Conservation (phyloP, 2,113 vertebrate species). For the Zingel zingel region DNA sequence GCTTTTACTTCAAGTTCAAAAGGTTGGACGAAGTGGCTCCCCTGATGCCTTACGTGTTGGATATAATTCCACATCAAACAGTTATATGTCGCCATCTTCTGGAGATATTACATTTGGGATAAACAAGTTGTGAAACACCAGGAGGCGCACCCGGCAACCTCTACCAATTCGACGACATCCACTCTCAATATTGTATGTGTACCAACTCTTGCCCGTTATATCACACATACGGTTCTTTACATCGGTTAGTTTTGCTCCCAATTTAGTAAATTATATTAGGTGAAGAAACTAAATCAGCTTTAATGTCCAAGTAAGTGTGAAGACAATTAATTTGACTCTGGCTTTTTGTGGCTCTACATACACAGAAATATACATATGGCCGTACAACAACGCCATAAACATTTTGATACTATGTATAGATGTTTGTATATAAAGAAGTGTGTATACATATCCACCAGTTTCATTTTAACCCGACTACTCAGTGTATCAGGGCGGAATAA, state of each 20-base stretch:
- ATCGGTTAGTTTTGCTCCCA: background rate
- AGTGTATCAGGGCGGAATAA: background rate
- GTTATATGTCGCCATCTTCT: conserved; percentile 57
- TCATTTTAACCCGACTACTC: too few species aligned
- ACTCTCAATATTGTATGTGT: background rate
- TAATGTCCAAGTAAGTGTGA: too few species aligned
- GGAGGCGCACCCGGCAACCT: background rate
- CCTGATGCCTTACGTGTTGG: background rate
- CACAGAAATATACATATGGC: too few species aligned
- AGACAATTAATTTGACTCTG: too few species aligned
- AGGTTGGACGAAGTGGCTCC: background rate
- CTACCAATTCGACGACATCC: background rate
- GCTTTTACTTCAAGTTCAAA: background rate
- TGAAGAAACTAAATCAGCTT: background rate
- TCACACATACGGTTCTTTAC: background rate
- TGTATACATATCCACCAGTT: too few species aligned
- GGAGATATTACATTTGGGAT: background rate
- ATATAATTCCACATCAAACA: background rate
- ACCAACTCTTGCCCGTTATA: background rate
- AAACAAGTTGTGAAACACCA: background rate
- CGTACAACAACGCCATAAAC: too few species aligned
- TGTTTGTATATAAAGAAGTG: too few species aligned
- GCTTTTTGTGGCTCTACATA: too few species aligned
- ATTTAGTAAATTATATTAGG: background rate
- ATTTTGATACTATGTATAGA: too few species aligned